A percentile compares a stretch with the other conserved stretches of the same genome.
phyloP scores from a whole-genome alignment of 2,888 invertebrate species.

The Epinotia demarniana region DNA sequence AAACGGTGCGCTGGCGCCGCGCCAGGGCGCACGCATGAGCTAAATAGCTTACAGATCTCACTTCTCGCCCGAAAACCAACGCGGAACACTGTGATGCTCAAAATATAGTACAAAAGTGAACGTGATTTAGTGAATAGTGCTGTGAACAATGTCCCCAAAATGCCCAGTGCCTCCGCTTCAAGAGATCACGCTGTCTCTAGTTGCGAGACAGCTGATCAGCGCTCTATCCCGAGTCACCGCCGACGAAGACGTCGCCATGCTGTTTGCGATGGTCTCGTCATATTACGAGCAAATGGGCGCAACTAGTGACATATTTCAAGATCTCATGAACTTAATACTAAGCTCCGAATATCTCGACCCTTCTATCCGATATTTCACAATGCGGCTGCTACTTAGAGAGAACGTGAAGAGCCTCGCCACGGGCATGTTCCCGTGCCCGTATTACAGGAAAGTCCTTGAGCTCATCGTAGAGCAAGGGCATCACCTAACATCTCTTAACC shows the following conservation, averaged over 20 bases:
- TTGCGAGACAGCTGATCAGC: slow-evolving; percentile 86
- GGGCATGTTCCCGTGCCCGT: slow-evolving; percentile 89
- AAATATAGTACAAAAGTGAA: slow-evolving; percentile 56
- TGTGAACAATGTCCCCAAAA: slow-evolving; percentile 86
- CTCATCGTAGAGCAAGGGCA: slow-evolving; percentile 86
- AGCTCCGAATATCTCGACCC: slow-evolving; percentile 88
- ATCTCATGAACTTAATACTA: slow-evolving; percentile 87
- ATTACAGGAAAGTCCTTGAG: slow-evolving; percentile 88
- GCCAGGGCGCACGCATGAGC: slow-evolving; percentile 76
- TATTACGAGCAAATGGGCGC: slow-evolving; percentile 86
- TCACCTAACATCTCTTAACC: slow-evolving; percentile 86
- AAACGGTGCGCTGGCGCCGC: slow-evolving; percentile 73
- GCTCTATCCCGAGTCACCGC: slow-evolving; percentile 86
- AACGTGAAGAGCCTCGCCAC: slow-evolving; percentile 87
- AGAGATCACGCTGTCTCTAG: slow-evolving; percentile 84
- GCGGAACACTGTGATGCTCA: slow-evolving; percentile 69
- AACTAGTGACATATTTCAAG: slow-evolving; percentile 88
- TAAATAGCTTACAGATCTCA: slow-evolving; percentile 72
- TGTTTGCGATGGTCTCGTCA: slow-evolving; percentile 85
- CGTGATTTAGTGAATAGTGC: slow-evolving; percentile 49
- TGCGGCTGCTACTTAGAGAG: slow-evolving; percentile 86
- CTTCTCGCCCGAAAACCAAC: slow-evolving; percentile 72
- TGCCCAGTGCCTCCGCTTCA: slow-evolving; percentile 85
- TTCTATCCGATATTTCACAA: slow-evolving; percentile 86
- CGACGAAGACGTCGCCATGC: slow-evolving; percentile 83